A percentile compares a stretch with the other conserved stretches of the same genome.
Evolutionary conservation across 2,888 invertebrate species (phyloP).

Genomic region (Macrostomum cliftonense): DNA sequence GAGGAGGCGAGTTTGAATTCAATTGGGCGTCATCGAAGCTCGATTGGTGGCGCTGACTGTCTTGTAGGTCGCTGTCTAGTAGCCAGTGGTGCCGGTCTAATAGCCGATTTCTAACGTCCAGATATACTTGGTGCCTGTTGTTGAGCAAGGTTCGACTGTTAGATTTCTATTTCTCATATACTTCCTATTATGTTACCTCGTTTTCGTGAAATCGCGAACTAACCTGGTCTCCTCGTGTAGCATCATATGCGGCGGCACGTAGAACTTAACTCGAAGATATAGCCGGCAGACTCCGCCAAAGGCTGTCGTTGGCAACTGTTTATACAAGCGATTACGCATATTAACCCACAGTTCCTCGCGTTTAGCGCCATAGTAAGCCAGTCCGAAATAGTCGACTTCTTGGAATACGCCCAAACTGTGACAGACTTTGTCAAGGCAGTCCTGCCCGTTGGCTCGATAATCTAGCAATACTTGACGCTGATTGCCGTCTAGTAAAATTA

Average conservation of each 20-base stretch:
- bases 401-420: neutral
- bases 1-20: too few species aligned
- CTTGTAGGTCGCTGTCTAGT: too few species aligned
- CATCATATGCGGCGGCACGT: conserved; percentile 69
- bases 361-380: conserved; percentile 49
- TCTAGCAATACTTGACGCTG: too few species aligned
- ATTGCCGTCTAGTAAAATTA: too few species aligned
- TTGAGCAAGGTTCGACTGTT: too few species aligned
- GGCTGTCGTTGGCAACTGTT: conserved; percentile 48
- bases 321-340: conserved; percentile 56
- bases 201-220: too few species aligned
- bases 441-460: too few species aligned
- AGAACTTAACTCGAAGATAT: conserved; percentile 63
- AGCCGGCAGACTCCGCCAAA: conserved; percentile 44
- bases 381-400: conserved; percentile 57
- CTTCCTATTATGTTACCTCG: too few species aligned
- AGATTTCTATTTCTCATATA: too few species aligned
- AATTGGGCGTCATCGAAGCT: too few species aligned
- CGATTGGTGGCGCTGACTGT: too few species aligned
- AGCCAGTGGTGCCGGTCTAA: neutral
- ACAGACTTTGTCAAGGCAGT: too few species aligned
- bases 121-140: conserved; percentile 55
- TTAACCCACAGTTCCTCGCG: conserved; percentile 69
- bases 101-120: conserved; percentile 47
- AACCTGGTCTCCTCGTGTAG: conserved; percentile 64